Evolutionary conservation across 2,888 invertebrate species (phyloP), one percentile per base, ranked within the genome.

Genomic region (Caenorhabditis sp.): DNA sequence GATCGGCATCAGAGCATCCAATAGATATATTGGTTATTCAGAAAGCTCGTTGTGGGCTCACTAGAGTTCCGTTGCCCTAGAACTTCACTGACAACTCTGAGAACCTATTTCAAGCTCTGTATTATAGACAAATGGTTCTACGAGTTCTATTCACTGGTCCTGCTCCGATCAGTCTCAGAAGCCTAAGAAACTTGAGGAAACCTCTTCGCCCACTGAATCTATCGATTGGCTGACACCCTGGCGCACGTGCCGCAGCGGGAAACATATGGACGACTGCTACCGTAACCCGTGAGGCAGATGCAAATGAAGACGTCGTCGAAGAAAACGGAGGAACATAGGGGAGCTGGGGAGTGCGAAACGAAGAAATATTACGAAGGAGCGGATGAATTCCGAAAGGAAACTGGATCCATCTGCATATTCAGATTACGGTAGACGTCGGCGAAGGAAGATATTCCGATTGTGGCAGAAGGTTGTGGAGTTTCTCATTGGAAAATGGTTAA

Each of bases 171-270:
- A 13, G n/a, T 24, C 30, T 30, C 9, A 30, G 9, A 9, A 30
- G 30, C 9, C 30, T 30, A 9, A 30, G 30, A 30, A 30, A 30
- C 30, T 9, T 30, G 9, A 30, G 30, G 30, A 30, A 30, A 30
- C n/a, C n/a, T n/a, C n/a, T n/a, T n/a, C n/a, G n/a, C n/a, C n/a
- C n/a, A n/a, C n/a, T n/a, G n/a, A n/a, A n/a, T n/a, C n/a, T 17
- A 41, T 41, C 41, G 41, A 41, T 41, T 17, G 41, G n/a, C n/a
- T n/a, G n/a, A n/a, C n/a, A n/a, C n/a, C n/a, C n/a, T 39, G 39
- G 24, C 62, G 62, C 62, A 37, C 50, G 62, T 62, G 62, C 62
- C 50, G 26, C 62, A 62, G 62, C 62, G 50, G 62, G 62, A 48
- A 41, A 48, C 46, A 24, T 58, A 46, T 46, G 59, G 59, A 24